Base-by-base conservation (phyloP, 1,140 invertebrate species). In the Piezodorus guildinii region DNA sequence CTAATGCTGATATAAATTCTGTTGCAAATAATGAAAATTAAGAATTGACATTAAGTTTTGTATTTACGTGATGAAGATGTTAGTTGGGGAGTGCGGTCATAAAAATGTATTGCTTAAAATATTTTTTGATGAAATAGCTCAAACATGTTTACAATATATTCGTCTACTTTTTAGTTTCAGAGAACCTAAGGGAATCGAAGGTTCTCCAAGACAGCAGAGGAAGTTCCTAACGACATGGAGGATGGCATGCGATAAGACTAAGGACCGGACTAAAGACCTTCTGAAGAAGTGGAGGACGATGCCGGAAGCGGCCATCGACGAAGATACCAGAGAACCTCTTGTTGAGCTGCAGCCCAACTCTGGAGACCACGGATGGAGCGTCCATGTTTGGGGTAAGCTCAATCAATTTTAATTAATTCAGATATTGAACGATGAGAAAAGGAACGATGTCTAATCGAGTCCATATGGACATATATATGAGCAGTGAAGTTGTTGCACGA, bases 211-310 rank as follows among this genome's bases (percentile, higher is more conserved):
- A 8, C 52, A 56, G 21, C 81, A 81, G 9, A 73, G 79, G n/a
- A 85, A 84, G 70, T 82, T 84, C 68, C 82, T 85, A 67, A 76
- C 80, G 0, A 85, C 84, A 62, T 85, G 84, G 84, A 76, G 77
- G 64, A 80, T 83, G 68, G 84, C 84, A 62, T 86, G 84, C 72
- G 83, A 85, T 70, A 80, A 81, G 67, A 86, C 84, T 0, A 81
- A 80, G 68, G 84, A 85, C 67, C 78, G 81, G 66, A 85, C 83
- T 0, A 83, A 83, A 69, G 83, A 85, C 68, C 70, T 86, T 27
- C 71, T 85, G 64, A 85, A 85, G 69, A 74, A 81, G 66, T 85
- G 83, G 82, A 72, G 83, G 69, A 84, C 83, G 1, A 71, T 84
- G 59, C 82, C 83, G 0, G 81, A 82, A 69, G 75, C 75, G 43